phyloP scores from a whole-genome alignment of 2,113 vertebrate species.

The Microcebus griseorufus region DNA sequence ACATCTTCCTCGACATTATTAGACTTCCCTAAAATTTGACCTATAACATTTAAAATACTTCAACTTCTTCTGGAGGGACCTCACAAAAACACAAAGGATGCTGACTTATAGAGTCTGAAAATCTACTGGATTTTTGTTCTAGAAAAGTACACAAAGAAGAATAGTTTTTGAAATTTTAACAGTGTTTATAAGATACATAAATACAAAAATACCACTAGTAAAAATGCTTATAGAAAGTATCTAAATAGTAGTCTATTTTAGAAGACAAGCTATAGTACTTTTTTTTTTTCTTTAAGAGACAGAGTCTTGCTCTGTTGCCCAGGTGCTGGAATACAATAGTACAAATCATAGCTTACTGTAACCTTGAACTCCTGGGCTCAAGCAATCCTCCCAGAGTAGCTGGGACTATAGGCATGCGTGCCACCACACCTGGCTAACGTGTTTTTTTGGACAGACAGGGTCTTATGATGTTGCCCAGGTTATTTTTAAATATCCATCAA shows the following conservation, averaged over 20 bases:
- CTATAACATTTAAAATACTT: constrained; percentile 18
- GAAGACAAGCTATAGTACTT: background rate
- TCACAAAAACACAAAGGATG: background rate
- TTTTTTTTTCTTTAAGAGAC: too few species aligned
- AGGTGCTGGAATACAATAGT: too few species aligned
- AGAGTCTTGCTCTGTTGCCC: too few species aligned
- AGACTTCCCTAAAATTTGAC: background rate
- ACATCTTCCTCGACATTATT: background rate
- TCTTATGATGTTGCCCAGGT: too few species aligned
- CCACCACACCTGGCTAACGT: too few species aligned
- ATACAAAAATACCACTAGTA: background rate
- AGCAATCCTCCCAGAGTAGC: too few species aligned
- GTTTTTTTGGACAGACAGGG: too few species aligned
- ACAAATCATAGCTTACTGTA: too few species aligned
- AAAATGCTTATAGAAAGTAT: background rate
- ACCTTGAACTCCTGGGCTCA: too few species aligned
- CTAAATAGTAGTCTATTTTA: background rate
- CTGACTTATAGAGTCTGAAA: background rate
- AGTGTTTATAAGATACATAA: background rate
- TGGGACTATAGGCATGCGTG: too few species aligned
- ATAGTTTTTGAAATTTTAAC: background rate
- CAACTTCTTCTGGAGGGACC: background rate
- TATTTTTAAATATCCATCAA: constrained; percentile 39
- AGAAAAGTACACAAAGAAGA: background rate
- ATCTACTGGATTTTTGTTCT: background rate